Conservation (phyloP, 2,888 invertebrate species). For the Embidobia sp. region DNA sequence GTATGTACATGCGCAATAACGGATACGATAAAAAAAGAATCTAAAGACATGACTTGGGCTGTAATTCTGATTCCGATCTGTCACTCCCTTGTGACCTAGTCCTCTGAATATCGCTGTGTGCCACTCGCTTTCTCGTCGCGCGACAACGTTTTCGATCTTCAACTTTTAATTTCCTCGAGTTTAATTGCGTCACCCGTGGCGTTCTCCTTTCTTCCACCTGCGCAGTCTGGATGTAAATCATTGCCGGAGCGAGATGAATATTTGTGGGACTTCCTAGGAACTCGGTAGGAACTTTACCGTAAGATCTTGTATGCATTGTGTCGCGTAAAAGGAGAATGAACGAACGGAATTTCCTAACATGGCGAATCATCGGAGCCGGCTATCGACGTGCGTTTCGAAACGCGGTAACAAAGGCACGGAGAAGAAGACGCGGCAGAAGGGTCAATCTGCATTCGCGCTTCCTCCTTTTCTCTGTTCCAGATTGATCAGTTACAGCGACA, state of each 20-base stretch:
- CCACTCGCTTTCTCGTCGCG: too few relatives aligned
- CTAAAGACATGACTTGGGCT: too few relatives aligned
- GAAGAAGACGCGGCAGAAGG: slow-evolving; percentile 16
- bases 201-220: slow-evolving; percentile 31
- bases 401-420: slow-evolving; percentile 23
- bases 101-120: too few relatives aligned
- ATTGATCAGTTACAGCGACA: slow-evolving; percentile 71
- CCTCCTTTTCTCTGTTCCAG: slow-evolving; percentile 43
- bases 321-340: slow-evolving; percentile 61
- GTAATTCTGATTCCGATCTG: too few relatives aligned
- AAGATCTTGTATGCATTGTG: slow-evolving; percentile 47
- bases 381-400: slow-evolving; percentile 28
- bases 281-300: slow-evolving; percentile 3
- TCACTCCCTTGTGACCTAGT: too few relatives aligned
- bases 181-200: slow-evolving; percentile 36
- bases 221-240: slow-evolving; percentile 22
- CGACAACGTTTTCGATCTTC: not conserved
- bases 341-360: slow-evolving; percentile 75
- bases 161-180: slow-evolving; percentile 15
- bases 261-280: slow-evolving; percentile 1
- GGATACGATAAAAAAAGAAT: too few relatives aligned
- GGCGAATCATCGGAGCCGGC: slow-evolving; percentile 60
- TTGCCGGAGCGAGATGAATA: not conserved
- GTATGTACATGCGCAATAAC: too few relatives aligned
- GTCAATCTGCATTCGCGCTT: slow-evolving; percentile 35